Evolutionary conservation across 2,888 invertebrate species (phyloP), one percentile per base, ranked within the genome.

Genomic region (Drosophila siamana): DNA sequence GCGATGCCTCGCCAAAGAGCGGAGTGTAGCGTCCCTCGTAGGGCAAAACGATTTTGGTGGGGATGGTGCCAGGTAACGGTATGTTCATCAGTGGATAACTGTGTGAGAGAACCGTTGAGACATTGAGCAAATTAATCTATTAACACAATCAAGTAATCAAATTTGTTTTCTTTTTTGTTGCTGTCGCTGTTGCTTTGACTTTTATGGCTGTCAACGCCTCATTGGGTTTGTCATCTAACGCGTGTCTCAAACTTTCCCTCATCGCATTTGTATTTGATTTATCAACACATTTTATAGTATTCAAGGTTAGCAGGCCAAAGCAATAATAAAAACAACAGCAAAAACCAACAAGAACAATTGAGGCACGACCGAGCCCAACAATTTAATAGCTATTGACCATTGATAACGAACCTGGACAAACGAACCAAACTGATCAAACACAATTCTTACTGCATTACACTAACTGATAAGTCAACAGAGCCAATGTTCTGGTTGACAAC

Each of bases 51-150:
- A 95, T 93, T 87, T 95, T 94, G 46, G 96, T 95, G 9, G 98
- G 98, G 78, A 96, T 95, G 88, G 97, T 98, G 66, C 98, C 98
- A 15, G 98, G 97, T 86, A 98, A 93, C 2, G 98, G 98, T 69
- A 98, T 94, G 93, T 97, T 96, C 77, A 97, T 93, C 68, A 98
- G 92, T 0, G 98, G 98, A 91, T 95, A 96, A 91, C 98, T 98
- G 4, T 13, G 15, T 19, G 6, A 59, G 38, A 44, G 7, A 50
- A 4, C 26, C 26, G 4, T 19, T 19, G n/a, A 6, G 15, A 11
- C 9, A 13, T 11, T 28, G 5, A 33, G 24, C 9, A 13, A 59
- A 54, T 62, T 52, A 48, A 16, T 50, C 13, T 54, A 54, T 54
- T 41, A 41, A 28, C 40, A 40, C 40, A 41, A 38, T 51, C 26